These are phyloP conservation scores for Creontiades dilutus DNA, from an alignment of 2,888 invertebrate genomes.

Conservation along the genomic window DNA sequence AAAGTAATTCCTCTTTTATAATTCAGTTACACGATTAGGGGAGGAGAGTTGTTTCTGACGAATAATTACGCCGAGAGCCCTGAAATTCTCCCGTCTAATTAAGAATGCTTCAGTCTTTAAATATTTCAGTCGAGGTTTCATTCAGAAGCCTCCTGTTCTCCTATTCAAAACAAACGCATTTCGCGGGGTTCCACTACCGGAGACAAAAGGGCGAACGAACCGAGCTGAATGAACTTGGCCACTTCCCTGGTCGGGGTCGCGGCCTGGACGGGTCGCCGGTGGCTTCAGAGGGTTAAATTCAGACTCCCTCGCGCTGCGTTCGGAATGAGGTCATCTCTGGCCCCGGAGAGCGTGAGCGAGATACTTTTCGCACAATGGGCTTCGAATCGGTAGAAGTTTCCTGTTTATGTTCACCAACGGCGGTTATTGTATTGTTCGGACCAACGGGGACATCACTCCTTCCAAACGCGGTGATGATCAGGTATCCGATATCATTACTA, in stretches of 20 bases:
- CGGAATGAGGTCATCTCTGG: slow-evolving; percentile 3
- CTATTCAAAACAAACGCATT: not conserved
- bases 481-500: too few relatives aligned
- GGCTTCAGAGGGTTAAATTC: not conserved
- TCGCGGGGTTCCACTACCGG: not conserved
- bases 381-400: not conserved
- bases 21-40: too few relatives aligned
- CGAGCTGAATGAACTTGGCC: not conserved
- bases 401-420: not conserved
- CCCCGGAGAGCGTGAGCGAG: not conserved
- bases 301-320: not conserved
- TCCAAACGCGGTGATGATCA: too few relatives aligned
- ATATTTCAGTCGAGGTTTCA: too few relatives aligned
- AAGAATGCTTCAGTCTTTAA: too few relatives aligned
- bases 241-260: slow-evolving; percentile 14
- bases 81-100: not conserved
- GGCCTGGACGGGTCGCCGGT: not conserved
- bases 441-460: too few relatives aligned
- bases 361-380: not conserved
- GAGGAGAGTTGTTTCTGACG: not conserved
- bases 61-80: not conserved
- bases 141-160: not conserved
- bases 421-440: too few relatives aligned
- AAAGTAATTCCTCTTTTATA: too few relatives aligned
- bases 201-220: slow-evolving; percentile 38